Evolutionary conservation across 2,113 vertebrate species (phyloP), one percentile per base, ranked within the genome.

Genomic region (Terrapene triunguis): DNA sequence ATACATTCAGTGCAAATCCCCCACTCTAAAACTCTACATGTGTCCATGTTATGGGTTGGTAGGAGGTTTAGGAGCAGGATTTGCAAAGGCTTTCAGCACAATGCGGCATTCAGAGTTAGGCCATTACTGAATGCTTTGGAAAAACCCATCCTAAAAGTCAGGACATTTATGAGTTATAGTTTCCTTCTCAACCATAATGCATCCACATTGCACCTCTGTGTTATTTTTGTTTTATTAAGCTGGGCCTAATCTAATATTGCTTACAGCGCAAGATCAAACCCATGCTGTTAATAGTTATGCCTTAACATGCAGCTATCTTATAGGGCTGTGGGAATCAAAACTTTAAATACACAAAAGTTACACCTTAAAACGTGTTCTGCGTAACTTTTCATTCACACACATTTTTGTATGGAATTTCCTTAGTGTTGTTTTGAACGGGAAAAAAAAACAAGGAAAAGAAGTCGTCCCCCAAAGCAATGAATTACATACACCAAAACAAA

Each of bases 111-210:
- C 42, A 83, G 13, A 48, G 44, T 32, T 21, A 44, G 44, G 38
- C 59, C 42, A n/a, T 25, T 55, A 35, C 8, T 5, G n/a, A 90
- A 57, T 32, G 42, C 4, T 50, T 38, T 13, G 12, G 10, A 48
- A 72, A 76, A 91, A 91, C 42, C 76, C 74, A 24, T 78, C 11
- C 44, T 44, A 16, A 47, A 44, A 29, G 42, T 47, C 74, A 78
- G 42, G 74, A 91, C 55, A n/a, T 27, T 74, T 76, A 47, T 78
- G 82, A 89, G 88, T 84, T 82, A 42, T 82, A 80, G 53, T 35
- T 72, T 32, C 55, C 48, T n/a, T 87, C 81, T 81, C 84, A 92
- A 89, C 90, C 94, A 89, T 84, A 93, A 65, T 83, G 86, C 94
- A 96, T 96, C 94, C 94, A 92, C 91, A 93, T 32, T 74, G 42